Evolutionary conservation across 2,113 vertebrate genomes (phyloP).

Genomic region (Myotis yumanensis): DNA sequence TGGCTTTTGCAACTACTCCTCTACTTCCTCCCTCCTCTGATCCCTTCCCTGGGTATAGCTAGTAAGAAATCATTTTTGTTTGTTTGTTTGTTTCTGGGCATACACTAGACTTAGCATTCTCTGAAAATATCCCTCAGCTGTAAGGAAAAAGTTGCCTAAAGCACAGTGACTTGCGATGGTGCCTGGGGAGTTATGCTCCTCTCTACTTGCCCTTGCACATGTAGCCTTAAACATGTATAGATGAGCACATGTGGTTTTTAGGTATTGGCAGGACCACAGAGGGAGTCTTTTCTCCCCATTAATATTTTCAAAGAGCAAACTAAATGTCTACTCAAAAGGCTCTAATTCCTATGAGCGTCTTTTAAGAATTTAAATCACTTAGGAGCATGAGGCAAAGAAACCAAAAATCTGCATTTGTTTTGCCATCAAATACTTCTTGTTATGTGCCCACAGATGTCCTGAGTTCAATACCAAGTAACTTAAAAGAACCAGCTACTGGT

Average conservation of each 20-base stretch:
- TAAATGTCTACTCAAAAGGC: slow-evolving; percentile 59
- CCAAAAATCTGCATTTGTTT: background rate
- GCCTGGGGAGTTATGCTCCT: slow-evolving; percentile 53
- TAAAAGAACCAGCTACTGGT: background rate
- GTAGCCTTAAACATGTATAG: slow-evolving; percentile 45
- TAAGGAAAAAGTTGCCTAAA: background rate
- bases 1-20: background rate
- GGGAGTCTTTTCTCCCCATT: slow-evolving; percentile 67
- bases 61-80: background rate
- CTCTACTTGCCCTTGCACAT: slow-evolving; percentile 28
- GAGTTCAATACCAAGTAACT: background rate
- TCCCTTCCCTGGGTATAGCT: background rate
- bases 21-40: background rate
- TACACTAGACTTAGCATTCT: background rate
- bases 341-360: slow-evolving; percentile 44
- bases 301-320: slow-evolving; percentile 77
- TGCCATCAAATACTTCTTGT: background rate
- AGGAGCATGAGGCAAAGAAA: slow-evolving; percentile 5
- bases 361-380: slow-evolving; percentile 67
- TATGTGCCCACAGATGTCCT: background rate
- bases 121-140: background rate
- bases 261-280: slow-evolving; percentile 64
- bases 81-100: background rate
- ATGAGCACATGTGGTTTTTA: slow-evolving; percentile 36
- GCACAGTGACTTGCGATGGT: background rate